Percentiles rank a stretch among this genome's conserved stretches.
phyloP scores from a whole-genome alignment of 2,888 invertebrate species.

The Drosophila heteroneura region DNA sequence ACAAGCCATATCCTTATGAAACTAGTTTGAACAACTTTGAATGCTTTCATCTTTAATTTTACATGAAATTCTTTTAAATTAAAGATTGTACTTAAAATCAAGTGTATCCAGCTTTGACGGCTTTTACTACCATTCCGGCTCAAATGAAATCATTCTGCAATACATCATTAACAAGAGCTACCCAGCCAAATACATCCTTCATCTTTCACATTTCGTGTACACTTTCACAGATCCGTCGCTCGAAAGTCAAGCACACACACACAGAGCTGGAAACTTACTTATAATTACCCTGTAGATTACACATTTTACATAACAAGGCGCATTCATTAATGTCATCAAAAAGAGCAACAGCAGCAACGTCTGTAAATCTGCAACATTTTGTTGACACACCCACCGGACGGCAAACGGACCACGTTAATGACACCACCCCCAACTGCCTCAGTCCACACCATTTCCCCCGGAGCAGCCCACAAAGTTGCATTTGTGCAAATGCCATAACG shows the following conservation, averaged over 20 bases:
- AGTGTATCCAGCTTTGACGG: constrained; percentile 3
- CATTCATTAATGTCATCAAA: constrained; percentile 78
- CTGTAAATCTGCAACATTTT: constrained; percentile 76
- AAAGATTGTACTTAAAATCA: not conserved
- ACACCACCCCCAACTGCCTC: constrained; percentile 5
- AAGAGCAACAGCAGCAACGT: constrained; percentile 59
- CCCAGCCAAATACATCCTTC: constrained; percentile 31
- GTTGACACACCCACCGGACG: constrained; percentile 65
- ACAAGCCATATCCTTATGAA: not conserved
- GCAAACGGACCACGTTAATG: constrained; percentile 69
- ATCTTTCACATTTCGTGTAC: constrained; percentile 15
- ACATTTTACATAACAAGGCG: constrained; percentile 76
- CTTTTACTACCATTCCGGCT: not conserved
- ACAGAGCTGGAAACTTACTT: constrained; percentile 55
- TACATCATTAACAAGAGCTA: constrained; percentile 39
- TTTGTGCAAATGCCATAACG: constrained; percentile 75
- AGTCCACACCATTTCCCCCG: not conserved
- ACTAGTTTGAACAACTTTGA: not conserved
- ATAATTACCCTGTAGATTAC: constrained; percentile 79
- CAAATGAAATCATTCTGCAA: constrained; percentile 33
- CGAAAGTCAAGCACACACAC: constrained; percentile 19
- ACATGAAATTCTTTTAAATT: not conserved
- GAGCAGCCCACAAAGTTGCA: constrained; percentile 60
- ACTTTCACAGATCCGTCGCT: constrained; percentile 37
- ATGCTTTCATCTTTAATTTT: constrained; percentile 4